Conservation (phyloP, 2,113 vertebrate genomes). For the Ia io region DNA sequence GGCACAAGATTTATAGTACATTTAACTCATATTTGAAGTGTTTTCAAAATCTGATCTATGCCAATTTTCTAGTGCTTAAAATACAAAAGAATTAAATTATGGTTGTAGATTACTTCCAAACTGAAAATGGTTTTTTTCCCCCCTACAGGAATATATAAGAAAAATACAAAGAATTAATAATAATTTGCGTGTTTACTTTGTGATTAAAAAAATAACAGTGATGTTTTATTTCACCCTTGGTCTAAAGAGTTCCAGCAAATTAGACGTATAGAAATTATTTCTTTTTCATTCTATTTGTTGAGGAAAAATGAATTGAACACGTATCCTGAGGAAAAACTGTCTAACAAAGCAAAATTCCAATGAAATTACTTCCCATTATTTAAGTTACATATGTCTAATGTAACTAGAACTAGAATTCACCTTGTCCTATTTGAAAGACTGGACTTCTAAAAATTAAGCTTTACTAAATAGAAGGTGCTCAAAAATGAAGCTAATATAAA, state of each 20-base stretch:
- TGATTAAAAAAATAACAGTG: neutral
- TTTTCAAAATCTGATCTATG: slow-evolving; percentile 52
- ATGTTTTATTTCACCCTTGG: neutral
- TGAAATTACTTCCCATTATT: slow-evolving; percentile 22
- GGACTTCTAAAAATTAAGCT: slow-evolving; percentile 2
- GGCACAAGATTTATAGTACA: slow-evolving; percentile 1
- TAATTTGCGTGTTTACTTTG: neutral
- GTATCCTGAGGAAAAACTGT: neutral
- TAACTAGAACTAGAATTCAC: slow-evolving; percentile 23
- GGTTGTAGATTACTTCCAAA: slow-evolving; percentile 61
- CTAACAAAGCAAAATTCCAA: slow-evolving; percentile 28
- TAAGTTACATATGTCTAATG: slow-evolving; percentile 12
- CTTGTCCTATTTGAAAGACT: slow-evolving; percentile 10
- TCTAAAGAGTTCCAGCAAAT: neutral
- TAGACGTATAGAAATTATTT: neutral
- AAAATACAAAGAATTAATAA: slow-evolving; percentile 25
- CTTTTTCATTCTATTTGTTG: neutral
- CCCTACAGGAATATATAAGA: slow-evolving; percentile 33
- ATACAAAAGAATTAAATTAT: slow-evolving; percentile 54
- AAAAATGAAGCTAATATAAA: neutral
- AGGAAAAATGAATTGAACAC: neutral
- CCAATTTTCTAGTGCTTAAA: slow-evolving; percentile 59
- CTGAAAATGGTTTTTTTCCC: neutral
- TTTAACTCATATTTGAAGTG: slow-evolving; percentile 40
- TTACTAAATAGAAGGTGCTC: slow-evolving; percentile 2